These are phyloP conservation scores for Tinamus guttatus DNA, from an alignment of 2,113 vertebrate genomes.

Conservation along the genomic window DNA sequence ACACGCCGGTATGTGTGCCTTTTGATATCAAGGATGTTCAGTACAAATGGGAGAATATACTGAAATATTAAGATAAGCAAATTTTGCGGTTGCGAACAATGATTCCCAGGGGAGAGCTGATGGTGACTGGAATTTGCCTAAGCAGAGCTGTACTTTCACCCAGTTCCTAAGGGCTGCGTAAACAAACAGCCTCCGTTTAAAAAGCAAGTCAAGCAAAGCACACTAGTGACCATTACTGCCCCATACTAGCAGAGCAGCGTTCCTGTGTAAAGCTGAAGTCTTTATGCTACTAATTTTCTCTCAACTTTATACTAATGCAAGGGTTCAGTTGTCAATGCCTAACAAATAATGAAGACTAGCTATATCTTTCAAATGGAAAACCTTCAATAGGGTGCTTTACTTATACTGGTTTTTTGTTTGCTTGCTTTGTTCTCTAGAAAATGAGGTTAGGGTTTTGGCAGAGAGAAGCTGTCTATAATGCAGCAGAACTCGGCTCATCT, in stretches of 20 bases:
- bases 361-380: neutral
- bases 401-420: neutral
- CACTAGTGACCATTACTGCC: neutral
- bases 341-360: neutral
- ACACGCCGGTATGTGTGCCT: conserved; percentile 28
- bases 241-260: neutral
- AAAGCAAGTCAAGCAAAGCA: neutral
- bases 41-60: conserved; percentile 66
- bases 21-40: conserved; percentile 68
- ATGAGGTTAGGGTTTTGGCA: conserved; percentile 32
- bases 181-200: conserved; percentile 48
- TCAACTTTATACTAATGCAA: neutral
- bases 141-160: conserved; percentile 32
- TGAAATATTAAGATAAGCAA: conserved; percentile 66
- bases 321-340: neutral
- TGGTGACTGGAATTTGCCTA: conserved; percentile 40
- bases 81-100: conserved; percentile 44
- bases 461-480: neutral
- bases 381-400: neutral
- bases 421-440: neutral
- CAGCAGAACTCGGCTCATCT: conserved; percentile 32
- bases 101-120: conserved; percentile 35
- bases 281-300: neutral
- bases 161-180: conserved; percentile 17
- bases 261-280: neutral